A percentile compares a stretch with the other conserved stretches of the same genome.
These are phyloP conservation scores for Machaerirhynchus nigripectus DNA, from an alignment of 2,113 vertebrate genomes.

Conservation along the genomic window DNA sequence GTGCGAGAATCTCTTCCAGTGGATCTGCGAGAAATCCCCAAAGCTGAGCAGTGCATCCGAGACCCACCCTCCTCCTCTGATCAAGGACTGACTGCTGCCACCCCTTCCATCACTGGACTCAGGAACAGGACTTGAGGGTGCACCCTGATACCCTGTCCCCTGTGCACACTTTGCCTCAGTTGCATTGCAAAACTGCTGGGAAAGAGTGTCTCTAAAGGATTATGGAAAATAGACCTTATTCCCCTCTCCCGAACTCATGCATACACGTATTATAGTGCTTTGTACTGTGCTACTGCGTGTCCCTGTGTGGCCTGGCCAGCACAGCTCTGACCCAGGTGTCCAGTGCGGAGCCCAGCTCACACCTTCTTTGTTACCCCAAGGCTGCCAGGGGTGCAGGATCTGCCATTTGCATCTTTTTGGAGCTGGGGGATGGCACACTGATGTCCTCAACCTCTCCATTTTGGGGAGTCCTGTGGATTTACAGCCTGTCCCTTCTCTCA, in stretches of 20 bases:
- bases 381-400: neutral
- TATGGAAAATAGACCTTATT: neutral
- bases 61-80: neutral
- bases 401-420: neutral
- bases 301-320: accelerated
- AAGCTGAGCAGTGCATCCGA: accelerated
- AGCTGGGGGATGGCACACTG: neutral
- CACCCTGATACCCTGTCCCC: neutral
- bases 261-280: neutral
- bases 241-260: neutral
- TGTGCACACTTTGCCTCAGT: neutral
- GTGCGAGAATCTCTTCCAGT: accelerated
- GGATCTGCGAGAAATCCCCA: neutral
- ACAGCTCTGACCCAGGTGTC: neutral
- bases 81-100: neutral
- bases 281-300: accelerated
- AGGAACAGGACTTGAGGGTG: neutral
- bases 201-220: neutral
- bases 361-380: neutral
- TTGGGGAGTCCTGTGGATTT: neutral
- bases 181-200: accelerated
- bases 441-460: neutral
- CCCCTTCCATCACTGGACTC: accelerated
- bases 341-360: neutral
- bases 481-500: neutral